phyloP scores from a whole-genome alignment of 2,888 invertebrate species.

The Trachelus tabidus region DNA sequence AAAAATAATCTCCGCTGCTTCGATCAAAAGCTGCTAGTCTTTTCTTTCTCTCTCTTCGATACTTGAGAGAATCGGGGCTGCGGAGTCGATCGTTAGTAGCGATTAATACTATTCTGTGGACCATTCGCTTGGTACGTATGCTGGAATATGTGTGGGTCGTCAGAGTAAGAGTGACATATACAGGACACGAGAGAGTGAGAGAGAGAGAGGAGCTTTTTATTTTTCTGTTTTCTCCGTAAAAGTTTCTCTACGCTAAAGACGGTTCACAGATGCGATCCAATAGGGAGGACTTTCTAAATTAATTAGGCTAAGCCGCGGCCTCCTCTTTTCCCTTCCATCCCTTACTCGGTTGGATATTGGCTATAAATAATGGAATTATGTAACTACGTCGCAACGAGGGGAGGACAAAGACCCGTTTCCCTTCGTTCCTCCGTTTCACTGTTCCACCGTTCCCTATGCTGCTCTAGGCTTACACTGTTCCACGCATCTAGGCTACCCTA shows the following conservation, averaged over 20 bases:
- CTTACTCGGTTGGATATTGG: conserved; percentile 37
- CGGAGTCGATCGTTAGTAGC: neutral
- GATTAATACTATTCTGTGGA: neutral
- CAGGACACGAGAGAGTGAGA: neutral
- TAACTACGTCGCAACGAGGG: conserved; percentile 40
- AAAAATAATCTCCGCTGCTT: neutral
- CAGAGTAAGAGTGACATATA: neutral
- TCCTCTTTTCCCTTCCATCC: conserved; percentile 33
- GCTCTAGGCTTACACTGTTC: neutral
- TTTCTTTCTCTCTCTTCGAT: neutral
- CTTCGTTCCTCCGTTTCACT: conserved; percentile 25
- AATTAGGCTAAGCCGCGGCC: conserved; percentile 47
- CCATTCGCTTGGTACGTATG: neutral
- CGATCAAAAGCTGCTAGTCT: neutral
- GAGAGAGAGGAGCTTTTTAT: neutral
- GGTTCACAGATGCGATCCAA: conserved; percentile 17
- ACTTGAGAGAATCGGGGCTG: neutral
- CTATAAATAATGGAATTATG: conserved; percentile 58
- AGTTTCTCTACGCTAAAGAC: neutral
- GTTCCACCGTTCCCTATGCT: neutral
- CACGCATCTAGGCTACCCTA: neutral
- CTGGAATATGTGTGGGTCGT: neutral
- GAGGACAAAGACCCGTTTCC: conserved; percentile 41
- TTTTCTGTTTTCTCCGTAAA: neutral
- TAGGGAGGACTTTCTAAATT: conserved; percentile 39